Base-by-base conservation (phyloP, 1,140 invertebrate species). In the Daktulosphaira vitifoliae region DNA sequence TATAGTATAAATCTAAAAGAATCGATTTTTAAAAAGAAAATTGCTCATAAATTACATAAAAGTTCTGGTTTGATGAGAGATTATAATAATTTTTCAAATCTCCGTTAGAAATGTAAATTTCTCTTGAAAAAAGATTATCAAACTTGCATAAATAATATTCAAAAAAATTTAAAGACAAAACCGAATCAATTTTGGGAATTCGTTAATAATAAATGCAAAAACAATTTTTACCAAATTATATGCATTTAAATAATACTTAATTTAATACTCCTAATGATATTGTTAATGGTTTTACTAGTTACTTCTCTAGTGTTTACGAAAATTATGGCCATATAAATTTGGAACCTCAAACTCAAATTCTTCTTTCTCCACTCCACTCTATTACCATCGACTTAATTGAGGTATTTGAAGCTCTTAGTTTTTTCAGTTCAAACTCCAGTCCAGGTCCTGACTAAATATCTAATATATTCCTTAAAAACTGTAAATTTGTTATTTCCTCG, bases 261-360 rank as follows among this genome's bases (percentile, higher is more conserved):
- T n/a, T 44, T 44, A 44, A 44, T n/a, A 44, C 39, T 44, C 39
- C 39, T 44, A 44, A 44, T 44, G 15, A 44, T 7, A 44, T 44
- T 11, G 9, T 44, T 44, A 11, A 44, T 44, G 39, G 5, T 44
- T 44, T 44, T 44, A 15, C 9, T 11, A 44, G 15, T 15, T 44
- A 44, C 4, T 44, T 44, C 15, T 44, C 39, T 44, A 44, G n/a
- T 44, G 39, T 44, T 44, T 44, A 44, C 15, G 39, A 44, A 44
- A 16, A 44, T 15, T 44, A 44, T 44, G 39, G 15, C 39, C 15
- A 15, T 44, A n/a, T 44, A 3, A 44, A 44, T 44, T 6, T 33
- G 15, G 5, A 44, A 44, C n/a, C 9, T 15, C 39, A n/a, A n/a
- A 5, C 39, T 44, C 5, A 44, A 44, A 15, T 44, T 15, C 39